These are phyloP conservation scores for Drosophila bifasciata DNA, from an alignment of 1,140 invertebrate species.

Conservation along the genomic window DNA sequence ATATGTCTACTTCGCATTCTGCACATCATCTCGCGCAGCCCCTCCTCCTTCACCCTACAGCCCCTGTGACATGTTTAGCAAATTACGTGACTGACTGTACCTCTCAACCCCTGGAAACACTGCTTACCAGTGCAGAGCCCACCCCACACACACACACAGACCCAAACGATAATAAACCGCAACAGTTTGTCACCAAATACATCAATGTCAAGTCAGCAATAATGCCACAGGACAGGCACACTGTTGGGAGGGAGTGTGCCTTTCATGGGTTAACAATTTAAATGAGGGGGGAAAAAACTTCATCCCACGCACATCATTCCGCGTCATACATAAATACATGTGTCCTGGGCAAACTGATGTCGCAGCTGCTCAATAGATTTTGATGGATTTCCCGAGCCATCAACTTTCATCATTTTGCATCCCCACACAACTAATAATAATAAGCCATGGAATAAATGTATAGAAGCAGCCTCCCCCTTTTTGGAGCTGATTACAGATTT, in stretches of 20 bases:
- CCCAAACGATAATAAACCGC: constrained; percentile 56
- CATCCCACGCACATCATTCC: neutral
- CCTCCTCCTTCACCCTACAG: neutral
- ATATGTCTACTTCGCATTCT: constrained; percentile 22
- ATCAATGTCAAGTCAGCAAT: constrained; percentile 75
- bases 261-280: constrained; percentile 32
- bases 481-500: constrained; percentile 47
- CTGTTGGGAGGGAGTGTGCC: too few relatives aligned
- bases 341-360: constrained; percentile 11
- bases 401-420: constrained; percentile 56
- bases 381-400: constrained; percentile 48
- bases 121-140: neutral
- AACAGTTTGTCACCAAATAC: constrained; percentile 80
- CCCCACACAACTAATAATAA: constrained; percentile 54
- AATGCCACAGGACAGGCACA: constrained; percentile 43
- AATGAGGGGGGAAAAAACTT: constrained; percentile 34
- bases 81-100: constrained; percentile 59
- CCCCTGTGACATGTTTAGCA: constrained; percentile 55
- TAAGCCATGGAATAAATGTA: constrained; percentile 13
- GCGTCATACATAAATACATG: too few relatives aligned
- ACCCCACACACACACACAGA: neutral
- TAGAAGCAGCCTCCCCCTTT: constrained; percentile 1
- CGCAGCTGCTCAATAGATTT: constrained; percentile 45
- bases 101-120: neutral
- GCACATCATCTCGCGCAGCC: constrained; percentile 10